Base-by-base conservation (phyloP, 2,888 invertebrate species). In the Pachydiplax longipennis region DNA sequence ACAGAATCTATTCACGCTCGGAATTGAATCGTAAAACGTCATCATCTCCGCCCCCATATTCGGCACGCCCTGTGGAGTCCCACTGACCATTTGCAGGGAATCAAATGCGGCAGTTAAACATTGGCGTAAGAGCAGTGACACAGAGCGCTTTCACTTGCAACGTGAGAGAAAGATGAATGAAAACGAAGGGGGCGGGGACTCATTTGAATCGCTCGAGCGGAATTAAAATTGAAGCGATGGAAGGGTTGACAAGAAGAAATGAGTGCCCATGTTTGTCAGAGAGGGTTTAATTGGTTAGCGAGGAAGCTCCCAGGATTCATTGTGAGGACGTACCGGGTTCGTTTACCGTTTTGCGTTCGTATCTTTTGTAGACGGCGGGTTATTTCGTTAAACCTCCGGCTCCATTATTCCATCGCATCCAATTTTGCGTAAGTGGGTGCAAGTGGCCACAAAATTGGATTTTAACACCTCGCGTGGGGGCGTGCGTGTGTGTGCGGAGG, bases 391-490 rank as follows among this genome's bases (percentile, higher is more conserved):
- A 61, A 61, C n/a, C 65, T 25, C 31, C 53, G 82, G 31, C 44
- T 48, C 53, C 82, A 82, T 82, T 82, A 82, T 82, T 82, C 31
- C 82, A 82, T 82, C 82, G 82, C 53, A 82, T 31, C 82, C 82
- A 82, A 82, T 82, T 82, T 53, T 31, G 53, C 53, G 48, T 82
- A 82, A 82, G 82, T 82, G 82, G 82, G 82, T 31, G 48, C 48
- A 82, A 82, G 82, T 82, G 82, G 48, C 82, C 82, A 48, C 82
- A 31, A 82, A 82, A 82, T 82, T 82, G 82, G 82, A 82, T 82
- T 82, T 48, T 31, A 48, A 6, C 82, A 25, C 53, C 13, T 82
- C 48, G 65, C 61, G 18, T 40, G 81, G 18, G 81, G n/a, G 44
- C 22, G 82, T 22, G 48, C n/a, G 44, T 25, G 82, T 82, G 82